These are phyloP conservation scores for Lasioglossum figueresi DNA, from an alignment of 2,888 invertebrate species.

Conservation along the genomic window DNA sequence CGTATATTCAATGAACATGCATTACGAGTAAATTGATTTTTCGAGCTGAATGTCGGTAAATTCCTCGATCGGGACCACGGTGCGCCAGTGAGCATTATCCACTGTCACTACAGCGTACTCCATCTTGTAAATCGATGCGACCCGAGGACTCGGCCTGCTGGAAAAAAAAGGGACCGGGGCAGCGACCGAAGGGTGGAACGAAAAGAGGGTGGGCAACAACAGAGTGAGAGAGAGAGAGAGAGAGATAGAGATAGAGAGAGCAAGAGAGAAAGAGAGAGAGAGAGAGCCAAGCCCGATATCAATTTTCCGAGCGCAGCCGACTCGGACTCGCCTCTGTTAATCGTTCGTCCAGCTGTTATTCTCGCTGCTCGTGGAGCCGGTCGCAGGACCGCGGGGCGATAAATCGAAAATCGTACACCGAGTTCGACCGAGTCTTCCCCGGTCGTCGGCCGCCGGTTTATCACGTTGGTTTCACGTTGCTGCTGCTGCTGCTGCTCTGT, in stretches of 20 bases:
- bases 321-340: conserved; percentile 16
- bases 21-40: background rate
- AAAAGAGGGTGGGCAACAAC: background rate
- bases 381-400: background rate
- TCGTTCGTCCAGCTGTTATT: conserved; percentile 9
- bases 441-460: background rate
- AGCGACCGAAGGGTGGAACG: background rate
- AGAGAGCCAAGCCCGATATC: conserved; percentile 12
- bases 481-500: background rate
- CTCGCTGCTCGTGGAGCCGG: background rate
- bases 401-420: conserved; percentile 5
- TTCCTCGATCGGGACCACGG: background rate
- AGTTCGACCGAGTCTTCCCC: background rate
- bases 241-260: background rate
- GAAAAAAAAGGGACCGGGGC: conserved; percentile 22
- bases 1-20: background rate
- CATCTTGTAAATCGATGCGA: conserved; percentile 49
- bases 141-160: conserved; percentile 23
- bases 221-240: background rate
- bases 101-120: conserved; percentile 39
- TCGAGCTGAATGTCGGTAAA: background rate
- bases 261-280: background rate
- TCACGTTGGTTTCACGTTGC: background rate
- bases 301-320: conserved; percentile 5
- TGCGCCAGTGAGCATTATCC: conserved; percentile 36